Percentiles rank a stretch among this genome's conserved stretches.
Conservation (phyloP, 2,797 vertebrate genomes). For the Morus bassanus region DNA sequence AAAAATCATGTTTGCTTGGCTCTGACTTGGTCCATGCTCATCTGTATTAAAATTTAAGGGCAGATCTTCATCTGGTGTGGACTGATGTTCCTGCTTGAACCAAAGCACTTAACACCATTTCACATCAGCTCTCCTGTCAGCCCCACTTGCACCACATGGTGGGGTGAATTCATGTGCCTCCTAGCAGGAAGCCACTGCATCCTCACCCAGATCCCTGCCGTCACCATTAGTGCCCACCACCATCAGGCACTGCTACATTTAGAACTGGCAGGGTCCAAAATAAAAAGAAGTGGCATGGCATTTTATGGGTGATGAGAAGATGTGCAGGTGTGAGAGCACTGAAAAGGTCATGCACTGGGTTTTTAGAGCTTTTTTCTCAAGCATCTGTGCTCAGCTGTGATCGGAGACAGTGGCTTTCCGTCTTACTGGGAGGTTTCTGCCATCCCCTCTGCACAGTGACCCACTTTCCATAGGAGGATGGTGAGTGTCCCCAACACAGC, state of each 20-base stretch:
- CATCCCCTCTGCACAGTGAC: neutral
- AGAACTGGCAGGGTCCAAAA: neutral
- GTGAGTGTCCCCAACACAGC: neutral
- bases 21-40: neutral
- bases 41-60: neutral
- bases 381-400: neutral
- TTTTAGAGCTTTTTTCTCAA: neutral
- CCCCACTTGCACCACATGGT: neutral
- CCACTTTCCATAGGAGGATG: neutral
- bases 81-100: neutral
- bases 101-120: neutral
- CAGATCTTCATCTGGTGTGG: neutral
- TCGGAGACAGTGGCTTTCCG: neutral
- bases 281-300: neutral
- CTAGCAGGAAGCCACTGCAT: neutral
- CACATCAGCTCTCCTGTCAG: neutral
- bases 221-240: neutral
- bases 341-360: fast-evolving
- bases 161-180: neutral
- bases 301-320: neutral
- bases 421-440: neutral
- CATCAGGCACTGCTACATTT: neutral
- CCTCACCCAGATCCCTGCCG: neutral
- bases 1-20: neutral
- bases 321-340: neutral